Base-by-base conservation (phyloP, 2,888 invertebrate species). In the Leptinotarsa juncta region DNA sequence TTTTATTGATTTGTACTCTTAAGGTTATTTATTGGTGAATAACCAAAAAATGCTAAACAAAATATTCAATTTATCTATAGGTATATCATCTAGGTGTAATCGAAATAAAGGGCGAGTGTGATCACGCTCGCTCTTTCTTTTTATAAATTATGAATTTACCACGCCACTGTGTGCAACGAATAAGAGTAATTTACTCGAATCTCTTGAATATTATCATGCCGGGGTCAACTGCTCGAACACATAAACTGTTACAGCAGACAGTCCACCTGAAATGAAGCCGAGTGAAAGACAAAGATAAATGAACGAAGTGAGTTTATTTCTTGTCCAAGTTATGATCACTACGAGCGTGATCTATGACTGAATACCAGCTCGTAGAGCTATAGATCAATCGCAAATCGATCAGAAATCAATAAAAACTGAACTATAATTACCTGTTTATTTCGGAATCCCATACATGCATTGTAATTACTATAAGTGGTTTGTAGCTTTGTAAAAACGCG, bases 301-400 rank as follows among this genome's bases (percentile, higher is more conserved):
- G n/a, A 62, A 62, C 16, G 7, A 18, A 62, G 62, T n/a, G 12
- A 42, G 42, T 32, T 10, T 15, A 62, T 62, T 71, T 77, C 74
- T 51, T 70, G 76, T 77, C 68, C 78, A 70, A 78, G 75, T 71
- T 78, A 78, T 78, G 76, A 77, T 79, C 78, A 80, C 73, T 72
- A 79, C 78, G 82, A 84, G 84, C 85, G 86, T 87, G 86, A 86
- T 86, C 86, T 86, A 87, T 87, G 86, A 83, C 83, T 82, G 85
- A 83, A 86, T 85, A 84, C 86, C 86, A 81, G 81, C 81, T 82
- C 85, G 85, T 85, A 85, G 83, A 84, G 83, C 85, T 83, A 83
- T 87, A 87, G 87, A 87, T 87, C 87, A 86, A 87, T 87, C 87
- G 85, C 82, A 82, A 84, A 84, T 86, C 86, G 85, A 86, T 85